These are phyloP conservation scores for Hydractinia echinata DNA, from an alignment of 30 jellyfish, hydroid and myxozoan species.

Conservation along the genomic window DNA sequence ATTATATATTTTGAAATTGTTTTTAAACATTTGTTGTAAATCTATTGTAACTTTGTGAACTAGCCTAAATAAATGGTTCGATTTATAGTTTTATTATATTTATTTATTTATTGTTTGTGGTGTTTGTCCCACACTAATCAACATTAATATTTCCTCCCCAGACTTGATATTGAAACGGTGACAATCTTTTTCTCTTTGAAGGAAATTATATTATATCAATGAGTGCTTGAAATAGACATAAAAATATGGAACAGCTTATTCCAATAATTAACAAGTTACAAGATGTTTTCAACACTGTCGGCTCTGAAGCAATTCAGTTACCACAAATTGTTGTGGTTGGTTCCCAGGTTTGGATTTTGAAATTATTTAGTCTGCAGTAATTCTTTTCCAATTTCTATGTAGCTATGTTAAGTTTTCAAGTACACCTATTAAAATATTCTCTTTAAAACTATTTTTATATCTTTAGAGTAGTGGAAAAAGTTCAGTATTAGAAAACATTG, in stretches of 20 bases:
- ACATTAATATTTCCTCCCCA: no score
- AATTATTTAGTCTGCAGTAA: background rate
- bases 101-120: no score
- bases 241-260: conserved; percentile 71
- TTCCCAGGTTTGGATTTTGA: conserved; percentile 57
- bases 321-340: conserved; percentile 99
- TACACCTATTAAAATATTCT: background rate
- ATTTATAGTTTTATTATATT: no score
- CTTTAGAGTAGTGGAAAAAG: conserved; percentile 95
- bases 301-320: conserved; percentile 85
- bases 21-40: no score
- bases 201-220: background rate
- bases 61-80: no score
- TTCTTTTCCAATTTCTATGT: background rate
- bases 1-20: no score
- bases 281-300: conserved; percentile 89
- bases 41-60: no score
- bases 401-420: background rate
- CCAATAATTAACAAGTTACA: conserved; percentile 84
- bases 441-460: background rate
- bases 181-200: no score
- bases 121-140: no score
- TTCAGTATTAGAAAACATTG: conserved; percentile 85
- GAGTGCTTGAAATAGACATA: background rate
- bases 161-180: no score